Evolutionary conservation across 2,113 vertebrate species (phyloP).

Genomic region (Falco punctatus): DNA sequence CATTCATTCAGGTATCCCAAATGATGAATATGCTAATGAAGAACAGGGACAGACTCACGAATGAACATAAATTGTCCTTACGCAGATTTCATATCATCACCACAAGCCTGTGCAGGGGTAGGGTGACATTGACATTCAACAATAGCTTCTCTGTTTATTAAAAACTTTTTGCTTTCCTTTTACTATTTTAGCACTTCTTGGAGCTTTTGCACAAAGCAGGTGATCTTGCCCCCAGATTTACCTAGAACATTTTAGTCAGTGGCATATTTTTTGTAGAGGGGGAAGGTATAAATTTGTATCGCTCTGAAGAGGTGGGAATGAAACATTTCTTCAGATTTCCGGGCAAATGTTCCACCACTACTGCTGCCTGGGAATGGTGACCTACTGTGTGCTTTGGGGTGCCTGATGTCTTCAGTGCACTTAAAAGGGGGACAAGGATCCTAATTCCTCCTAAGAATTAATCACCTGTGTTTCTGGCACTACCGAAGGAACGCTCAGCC

Average conservation of each 20-base stretch:
- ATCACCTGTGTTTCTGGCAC: background rate
- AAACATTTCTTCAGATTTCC: background rate
- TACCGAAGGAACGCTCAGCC: background rate
- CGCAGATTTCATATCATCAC: background rate
- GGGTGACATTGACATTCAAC: background rate
- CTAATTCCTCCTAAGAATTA: background rate
- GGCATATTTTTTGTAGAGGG: background rate
- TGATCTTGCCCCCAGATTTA: background rate
- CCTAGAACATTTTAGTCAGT: background rate
- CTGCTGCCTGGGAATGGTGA: background rate
- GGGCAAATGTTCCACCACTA: background rate
- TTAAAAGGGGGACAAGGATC: background rate
- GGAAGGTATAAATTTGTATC: background rate
- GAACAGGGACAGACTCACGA: background rate
- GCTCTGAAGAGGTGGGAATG: background rate
- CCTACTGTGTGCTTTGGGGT: background rate
- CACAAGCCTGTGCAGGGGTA: background rate
- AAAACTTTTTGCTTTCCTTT: background rate
- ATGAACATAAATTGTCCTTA: background rate
- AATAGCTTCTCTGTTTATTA: background rate
- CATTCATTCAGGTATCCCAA: background rate
- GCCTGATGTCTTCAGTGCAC: background rate
- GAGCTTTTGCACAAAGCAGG: background rate
- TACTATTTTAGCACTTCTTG: background rate
- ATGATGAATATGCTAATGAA: background rate